Evolutionary conservation across 2,113 vertebrate species (phyloP).

Genomic region (Tupaia tana): DNA sequence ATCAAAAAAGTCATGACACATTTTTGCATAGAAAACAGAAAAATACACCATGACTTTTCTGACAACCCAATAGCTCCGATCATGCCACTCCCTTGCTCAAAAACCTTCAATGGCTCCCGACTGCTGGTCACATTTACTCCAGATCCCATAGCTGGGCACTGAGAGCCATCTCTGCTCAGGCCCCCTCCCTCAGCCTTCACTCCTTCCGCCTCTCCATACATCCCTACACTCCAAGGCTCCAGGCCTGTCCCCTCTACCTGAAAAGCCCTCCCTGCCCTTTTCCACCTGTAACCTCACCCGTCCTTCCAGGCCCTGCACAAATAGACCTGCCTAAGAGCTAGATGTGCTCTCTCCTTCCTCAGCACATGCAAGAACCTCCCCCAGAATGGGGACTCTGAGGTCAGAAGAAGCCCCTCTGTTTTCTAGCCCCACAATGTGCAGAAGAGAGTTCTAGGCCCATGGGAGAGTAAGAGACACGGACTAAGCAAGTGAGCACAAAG

Average conservation of each 20-base stretch:
- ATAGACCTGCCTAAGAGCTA: background rate
- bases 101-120: background rate
- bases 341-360: background rate
- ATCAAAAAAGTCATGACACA: no score
- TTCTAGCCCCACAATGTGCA: background rate
- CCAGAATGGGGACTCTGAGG: background rate
- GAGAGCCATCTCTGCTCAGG: background rate
- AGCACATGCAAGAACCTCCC: background rate
- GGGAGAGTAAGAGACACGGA: background rate
- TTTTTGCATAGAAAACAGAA: no score
- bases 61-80: background rate
- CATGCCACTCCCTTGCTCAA: background rate
- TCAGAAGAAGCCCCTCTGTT: background rate
- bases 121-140: background rate
- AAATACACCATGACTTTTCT: no score
- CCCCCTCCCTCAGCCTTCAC: background rate
- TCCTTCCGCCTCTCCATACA: background rate
- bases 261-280: background rate
- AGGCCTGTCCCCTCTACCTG: background rate
- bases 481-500: background rate
- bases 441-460: background rate
- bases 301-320: background rate
- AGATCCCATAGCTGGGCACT: background rate
- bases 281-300: background rate
- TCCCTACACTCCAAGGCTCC: background rate